These are phyloP conservation scores for Spongia lamella DNA, from an alignment of 37 sponge, comb jelly and placozoan genomes.

Conservation along the genomic window DNA sequence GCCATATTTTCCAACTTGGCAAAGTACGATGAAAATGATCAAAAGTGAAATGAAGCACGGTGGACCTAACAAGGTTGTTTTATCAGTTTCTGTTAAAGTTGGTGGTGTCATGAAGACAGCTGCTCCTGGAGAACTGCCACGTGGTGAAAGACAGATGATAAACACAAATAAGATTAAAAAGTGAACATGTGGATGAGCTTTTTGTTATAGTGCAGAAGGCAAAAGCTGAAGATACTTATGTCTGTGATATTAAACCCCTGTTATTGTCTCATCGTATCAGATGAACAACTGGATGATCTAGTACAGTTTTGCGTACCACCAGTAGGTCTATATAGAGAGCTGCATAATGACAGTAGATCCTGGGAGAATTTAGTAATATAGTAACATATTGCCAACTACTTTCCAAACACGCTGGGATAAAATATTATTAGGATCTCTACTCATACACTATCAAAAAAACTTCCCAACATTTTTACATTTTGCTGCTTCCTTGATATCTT, in stretches of 20 bases:
- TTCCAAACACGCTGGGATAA: background rate
- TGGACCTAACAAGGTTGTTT: constrained; percentile 44
- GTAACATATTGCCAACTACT: constrained; percentile 3
- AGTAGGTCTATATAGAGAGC: constrained; percentile 1
- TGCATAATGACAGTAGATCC: constrained; percentile 45
- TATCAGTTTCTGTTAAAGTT: too few species aligned
- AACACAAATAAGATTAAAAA: too few species aligned
- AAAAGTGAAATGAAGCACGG: constrained; percentile 9
- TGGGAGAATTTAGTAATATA: constrained; percentile 54
- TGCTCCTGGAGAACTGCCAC: too few species aligned
- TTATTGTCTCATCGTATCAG: too few species aligned
- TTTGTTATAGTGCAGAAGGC: constrained; percentile 51
- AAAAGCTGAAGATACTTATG: constrained; percentile 29
- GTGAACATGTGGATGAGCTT: too few species aligned
- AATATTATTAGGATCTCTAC: constrained; percentile 40
- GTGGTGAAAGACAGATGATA: too few species aligned
- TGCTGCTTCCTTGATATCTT: constrained; percentile 16
- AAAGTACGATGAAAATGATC: constrained; percentile 23
- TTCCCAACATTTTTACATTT: constrained; percentile 45
- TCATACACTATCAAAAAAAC: constrained; percentile 42
- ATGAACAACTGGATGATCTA: constrained; percentile 39
- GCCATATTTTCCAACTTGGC: constrained; percentile 52
- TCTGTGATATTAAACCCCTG: constrained; percentile 24
- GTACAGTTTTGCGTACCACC: constrained; percentile 39
- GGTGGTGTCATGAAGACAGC: too few species aligned